Percentiles rank a stretch among this genome's conserved stretches.
Conservation (phyloP, 2,113 vertebrate species). For the Sinocyclocheilus grahami region DNA sequence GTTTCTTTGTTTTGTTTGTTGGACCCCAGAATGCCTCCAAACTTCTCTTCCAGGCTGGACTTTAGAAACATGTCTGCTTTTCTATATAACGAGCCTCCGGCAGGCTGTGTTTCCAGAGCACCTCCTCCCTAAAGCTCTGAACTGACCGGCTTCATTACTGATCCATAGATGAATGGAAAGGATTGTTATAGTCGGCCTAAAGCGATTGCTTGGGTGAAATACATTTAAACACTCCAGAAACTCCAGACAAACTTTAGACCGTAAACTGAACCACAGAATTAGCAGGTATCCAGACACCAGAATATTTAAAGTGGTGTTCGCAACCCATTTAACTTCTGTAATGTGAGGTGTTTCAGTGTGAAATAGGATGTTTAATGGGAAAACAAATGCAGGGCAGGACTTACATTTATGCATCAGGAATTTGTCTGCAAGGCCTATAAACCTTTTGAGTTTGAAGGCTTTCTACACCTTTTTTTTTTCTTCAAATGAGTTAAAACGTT, state of each 20-base stretch:
- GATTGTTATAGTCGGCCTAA: neutral
- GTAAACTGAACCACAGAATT: neutral
- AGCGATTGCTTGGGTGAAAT: neutral
- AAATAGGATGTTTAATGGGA: neutral
- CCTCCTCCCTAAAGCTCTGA: neutral
- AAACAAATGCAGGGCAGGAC: neutral
- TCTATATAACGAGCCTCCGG: neutral
- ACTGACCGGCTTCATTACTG: constrained; percentile 2
- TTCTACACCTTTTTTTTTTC: neutral
- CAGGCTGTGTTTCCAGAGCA: neutral
- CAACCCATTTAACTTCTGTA: neutral
- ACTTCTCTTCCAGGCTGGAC: neutral
- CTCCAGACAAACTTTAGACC: neutral
- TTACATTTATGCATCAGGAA: neutral
- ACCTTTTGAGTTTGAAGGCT: neutral
- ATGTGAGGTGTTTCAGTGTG: neutral
- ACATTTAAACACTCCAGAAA: neutral
- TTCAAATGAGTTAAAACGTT: neutral
- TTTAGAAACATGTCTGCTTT: neutral
- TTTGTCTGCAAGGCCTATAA: neutral
- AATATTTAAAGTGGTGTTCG: neutral
- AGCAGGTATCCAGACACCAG: neutral
- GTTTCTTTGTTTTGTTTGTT: neutral
- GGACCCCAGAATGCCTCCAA: neutral
- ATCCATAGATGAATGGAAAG: constrained; percentile 1